These are phyloP conservation scores for Trichoplusia ni DNA, from an alignment of 1,140 invertebrate species.

Conservation along the genomic window DNA sequence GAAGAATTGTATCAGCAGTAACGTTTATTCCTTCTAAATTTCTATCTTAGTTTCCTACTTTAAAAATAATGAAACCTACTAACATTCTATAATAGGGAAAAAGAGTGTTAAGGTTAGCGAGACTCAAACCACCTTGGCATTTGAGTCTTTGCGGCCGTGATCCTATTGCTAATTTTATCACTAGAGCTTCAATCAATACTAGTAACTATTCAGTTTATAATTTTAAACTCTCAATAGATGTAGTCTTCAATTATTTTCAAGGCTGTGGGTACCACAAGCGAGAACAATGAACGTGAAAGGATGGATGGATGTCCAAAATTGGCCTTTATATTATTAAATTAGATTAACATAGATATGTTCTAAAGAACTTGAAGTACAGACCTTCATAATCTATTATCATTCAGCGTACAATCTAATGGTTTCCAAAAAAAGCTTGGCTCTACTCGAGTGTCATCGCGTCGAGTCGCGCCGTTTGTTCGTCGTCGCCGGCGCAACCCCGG, in stretches of 20 bases:
- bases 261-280: too few species aligned
- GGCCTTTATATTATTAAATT: too few species aligned
- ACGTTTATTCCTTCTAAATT: too few species aligned
- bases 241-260: too few species aligned
- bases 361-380: neutral
- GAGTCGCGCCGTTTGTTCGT: constrained; percentile 10
- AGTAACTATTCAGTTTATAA: neutral
- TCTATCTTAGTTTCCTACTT: too few species aligned
- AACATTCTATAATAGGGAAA: neutral
- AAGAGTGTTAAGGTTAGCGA: neutral
- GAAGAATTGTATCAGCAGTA: too few species aligned
- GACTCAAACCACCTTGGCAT: constrained; percentile 5
- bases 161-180: neutral
- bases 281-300: too few species aligned
- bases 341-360: too few species aligned
- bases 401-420: constrained; percentile 21
- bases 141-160: neutral
- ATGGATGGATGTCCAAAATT: too few species aligned
- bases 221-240: too few species aligned
- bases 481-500: constrained; percentile 39
- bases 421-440: constrained; percentile 12
- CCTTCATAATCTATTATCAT: constrained; percentile 5
- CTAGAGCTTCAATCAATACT: neutral
- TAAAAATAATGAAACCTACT: too few species aligned
- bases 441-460: constrained; percentile 20